Conservation (phyloP, 1,140 invertebrate species). For the Conopomorpha cramerella region DNA sequence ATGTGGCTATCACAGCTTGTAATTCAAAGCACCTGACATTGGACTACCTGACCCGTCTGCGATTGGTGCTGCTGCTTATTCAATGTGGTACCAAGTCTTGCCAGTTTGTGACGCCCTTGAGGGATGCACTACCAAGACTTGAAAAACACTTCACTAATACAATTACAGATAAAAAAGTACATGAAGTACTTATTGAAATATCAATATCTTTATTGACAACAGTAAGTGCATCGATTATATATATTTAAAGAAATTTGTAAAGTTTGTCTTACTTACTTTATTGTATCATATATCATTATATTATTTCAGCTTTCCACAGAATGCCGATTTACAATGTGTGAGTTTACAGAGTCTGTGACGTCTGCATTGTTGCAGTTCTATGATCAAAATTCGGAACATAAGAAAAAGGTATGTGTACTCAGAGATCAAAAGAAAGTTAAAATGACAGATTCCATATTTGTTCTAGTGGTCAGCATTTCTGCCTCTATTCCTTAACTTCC, state of each 20-base stretch:
- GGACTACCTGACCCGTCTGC: conserved; percentile 29
- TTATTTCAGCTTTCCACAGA: conserved; percentile 30
- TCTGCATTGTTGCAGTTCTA: conserved; percentile 31
- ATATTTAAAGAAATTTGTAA: conserved; percentile 1
- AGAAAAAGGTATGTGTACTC: conserved; percentile 30
- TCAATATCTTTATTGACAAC: conserved; percentile 23
- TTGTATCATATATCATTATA: too few relatives aligned
- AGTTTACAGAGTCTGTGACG: conserved; percentile 28
- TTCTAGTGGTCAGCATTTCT: too few relatives aligned
- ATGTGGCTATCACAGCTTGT: conserved; percentile 19
- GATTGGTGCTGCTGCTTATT: conserved; percentile 25
- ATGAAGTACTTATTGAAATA: conserved; percentile 36
- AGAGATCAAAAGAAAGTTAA: too few relatives aligned
- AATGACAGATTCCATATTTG: too few relatives aligned
- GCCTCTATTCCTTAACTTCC: too few relatives aligned
- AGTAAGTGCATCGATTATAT: conserved; percentile 16
- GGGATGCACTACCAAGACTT: conserved; percentile 22
- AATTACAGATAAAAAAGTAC: conserved; percentile 27
- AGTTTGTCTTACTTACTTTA: conserved; percentile 1
- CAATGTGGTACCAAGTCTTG: conserved; percentile 24
- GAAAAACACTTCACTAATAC: conserved; percentile 23
- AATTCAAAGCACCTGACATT: conserved; percentile 21
- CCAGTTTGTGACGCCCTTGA: conserved; percentile 25
- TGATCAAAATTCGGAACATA: conserved; percentile 29
- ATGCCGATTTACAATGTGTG: conserved; percentile 24